Percentiles rank a stretch among this genome's conserved stretches.
Evolutionary conservation across 2,888 invertebrate species (phyloP).

Genomic region (Cheilosia variabilis): DNA sequence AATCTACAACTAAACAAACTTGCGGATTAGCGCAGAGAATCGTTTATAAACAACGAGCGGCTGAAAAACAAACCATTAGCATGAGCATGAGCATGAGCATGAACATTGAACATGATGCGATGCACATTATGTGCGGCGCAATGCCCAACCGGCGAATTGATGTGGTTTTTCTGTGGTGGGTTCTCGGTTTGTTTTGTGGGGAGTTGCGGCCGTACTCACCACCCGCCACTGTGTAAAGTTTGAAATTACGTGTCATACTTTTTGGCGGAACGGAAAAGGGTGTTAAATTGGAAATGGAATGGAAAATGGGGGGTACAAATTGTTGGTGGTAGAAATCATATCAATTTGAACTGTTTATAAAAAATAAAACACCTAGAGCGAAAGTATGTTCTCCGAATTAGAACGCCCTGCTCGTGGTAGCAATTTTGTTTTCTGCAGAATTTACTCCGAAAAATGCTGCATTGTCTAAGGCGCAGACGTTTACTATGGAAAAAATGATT

Average conservation of each 20-base stretch:
- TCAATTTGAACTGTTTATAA: too few species aligned
- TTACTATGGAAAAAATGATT: too few species aligned
- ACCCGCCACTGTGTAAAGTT: neutral
- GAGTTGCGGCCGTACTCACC: neutral
- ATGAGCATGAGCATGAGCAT: neutral
- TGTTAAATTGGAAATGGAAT: neutral
- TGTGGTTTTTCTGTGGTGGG: conserved; percentile 42
- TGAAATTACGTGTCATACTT: conserved; percentile 15
- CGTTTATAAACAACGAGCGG: conserved; percentile 54
- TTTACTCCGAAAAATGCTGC: too few species aligned
- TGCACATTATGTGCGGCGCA: neutral
- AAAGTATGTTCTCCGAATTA: too few species aligned
- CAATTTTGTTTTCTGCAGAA: too few species aligned
- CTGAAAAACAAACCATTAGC: conserved; percentile 7
- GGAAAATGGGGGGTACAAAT: too few species aligned
- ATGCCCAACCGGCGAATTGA: conserved; percentile 40
- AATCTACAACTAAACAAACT: conserved; percentile 60
- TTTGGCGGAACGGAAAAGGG: neutral
- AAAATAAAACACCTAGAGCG: too few species aligned
- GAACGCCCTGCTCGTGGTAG: too few species aligned
- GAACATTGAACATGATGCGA: neutral
- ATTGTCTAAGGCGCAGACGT: too few species aligned
- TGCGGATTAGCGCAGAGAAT: conserved; percentile 20
- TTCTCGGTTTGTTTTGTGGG: conserved; percentile 7
- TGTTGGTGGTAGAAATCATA: too few species aligned